Evolutionary conservation across 2,888 invertebrate species (phyloP).

Genomic region (Acrocera orbiculus): DNA sequence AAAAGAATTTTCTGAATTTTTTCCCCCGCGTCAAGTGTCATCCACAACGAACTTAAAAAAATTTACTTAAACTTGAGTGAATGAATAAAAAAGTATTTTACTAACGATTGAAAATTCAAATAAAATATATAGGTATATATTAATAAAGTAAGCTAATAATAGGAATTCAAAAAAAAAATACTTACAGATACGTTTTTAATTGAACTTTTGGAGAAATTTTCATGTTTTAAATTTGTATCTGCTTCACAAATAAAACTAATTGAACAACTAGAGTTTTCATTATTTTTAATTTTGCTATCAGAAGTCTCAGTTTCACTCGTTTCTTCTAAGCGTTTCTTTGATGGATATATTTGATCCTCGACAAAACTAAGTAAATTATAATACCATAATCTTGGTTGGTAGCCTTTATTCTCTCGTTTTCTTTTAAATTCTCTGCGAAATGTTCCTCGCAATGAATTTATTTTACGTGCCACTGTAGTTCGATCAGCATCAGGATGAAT

Average conservation of each 20-base stretch:
- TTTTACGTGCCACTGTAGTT: conserved; percentile 29
- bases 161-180: no score
- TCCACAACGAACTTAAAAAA: no score
- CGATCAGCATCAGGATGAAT: conserved; percentile 29
- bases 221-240: not conserved
- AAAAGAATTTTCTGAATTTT: no score
- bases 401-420: conserved; percentile 20
- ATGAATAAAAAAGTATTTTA: no score
- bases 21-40: no score
- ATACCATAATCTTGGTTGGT: conserved; percentile 28
- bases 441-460: conserved; percentile 27
- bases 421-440: conserved; percentile 28
- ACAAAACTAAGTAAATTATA: conserved; percentile 27
- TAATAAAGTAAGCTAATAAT: no score
- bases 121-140: no score
- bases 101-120: no score
- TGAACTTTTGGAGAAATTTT: no score
- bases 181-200: no score
- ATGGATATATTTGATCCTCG: conserved; percentile 19
- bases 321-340: not conserved
- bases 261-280: not conserved
- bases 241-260: not conserved
- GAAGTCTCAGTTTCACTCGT: not conserved
- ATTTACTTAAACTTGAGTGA: no score
- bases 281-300: not conserved